Evolutionary conservation across 1,140 invertebrate genomes (phyloP), one percentile per base, ranked within the genome.

Genomic region (Neodiprion pinetum): DNA sequence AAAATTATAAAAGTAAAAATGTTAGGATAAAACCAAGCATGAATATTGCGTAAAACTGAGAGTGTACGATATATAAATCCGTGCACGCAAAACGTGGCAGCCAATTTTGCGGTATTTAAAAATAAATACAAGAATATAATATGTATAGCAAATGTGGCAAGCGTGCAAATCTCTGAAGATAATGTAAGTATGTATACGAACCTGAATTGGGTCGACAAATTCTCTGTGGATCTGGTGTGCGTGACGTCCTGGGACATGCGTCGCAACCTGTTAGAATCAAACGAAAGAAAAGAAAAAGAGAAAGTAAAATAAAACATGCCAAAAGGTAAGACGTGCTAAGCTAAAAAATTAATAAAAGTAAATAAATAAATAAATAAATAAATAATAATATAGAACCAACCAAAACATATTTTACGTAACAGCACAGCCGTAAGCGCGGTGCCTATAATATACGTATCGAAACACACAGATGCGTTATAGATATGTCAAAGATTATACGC

Each of bases 181-280:
- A 69, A 69, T 69, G 7, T 69, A 17, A 69, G 11, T 69, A 23
- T 69, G 10, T 5, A 9, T 78, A 83, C 87, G 70, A 83, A 89
- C 88, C 87, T 88, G 83, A 84, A 85, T 49, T 81, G 73, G 5
- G 80, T 71, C 23, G 84, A 73, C 7, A 88, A 82, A 75, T 87
- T 88, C 68, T 89, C 88, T 14, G 86, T 88, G 8, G 88, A 88
- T 80, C 84, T 86, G 72, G 87, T 82, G 21, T 84, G 82, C 17
- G 83, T 83, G 76, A 90, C 90, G 89, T 95, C 94, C 90, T 95
- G 94, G 81, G 94, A 95, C 85, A 94, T 93, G 82, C 94, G 92
- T 84, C 94, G 92, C 90, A 93, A 94, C 92, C 88, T 89, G 78
- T 7, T 76, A 84, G 75, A 85, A 83, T 78, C 79, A 83, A 83